These are phyloP conservation scores for Acleris emargana DNA, from an alignment of 2,888 invertebrate genomes.

Conservation along the genomic window DNA sequence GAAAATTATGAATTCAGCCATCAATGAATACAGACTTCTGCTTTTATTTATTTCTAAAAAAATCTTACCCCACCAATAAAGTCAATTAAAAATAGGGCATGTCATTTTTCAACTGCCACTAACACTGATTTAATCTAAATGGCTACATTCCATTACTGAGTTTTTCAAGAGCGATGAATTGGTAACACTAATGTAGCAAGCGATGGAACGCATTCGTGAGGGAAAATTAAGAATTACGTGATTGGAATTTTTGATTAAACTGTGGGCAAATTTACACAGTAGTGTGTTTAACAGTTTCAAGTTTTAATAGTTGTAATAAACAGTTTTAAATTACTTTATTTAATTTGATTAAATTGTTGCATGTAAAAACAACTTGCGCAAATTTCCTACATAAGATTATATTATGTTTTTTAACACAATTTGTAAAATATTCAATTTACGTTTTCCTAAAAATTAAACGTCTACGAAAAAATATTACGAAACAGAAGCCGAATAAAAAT, in stretches of 20 bases:
- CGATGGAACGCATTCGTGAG: slow-evolving; percentile 6
- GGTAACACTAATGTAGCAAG: not conserved
- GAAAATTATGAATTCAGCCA: slow-evolving; percentile 52
- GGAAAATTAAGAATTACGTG: slow-evolving; percentile 11
- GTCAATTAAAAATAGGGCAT: slow-evolving; percentile 49
- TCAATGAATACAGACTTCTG: slow-evolving; percentile 59
- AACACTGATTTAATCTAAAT: not conserved
- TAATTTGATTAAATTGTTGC: no score
- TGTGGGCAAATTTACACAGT: slow-evolving; percentile 11
- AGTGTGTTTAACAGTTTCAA: not conserved
- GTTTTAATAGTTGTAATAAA: no score
- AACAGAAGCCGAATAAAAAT: no score
- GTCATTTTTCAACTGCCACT: slow-evolving; percentile 38
- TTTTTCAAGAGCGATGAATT: not conserved
- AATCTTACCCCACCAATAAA: slow-evolving; percentile 47
- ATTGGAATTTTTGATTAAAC: slow-evolving; percentile 14
- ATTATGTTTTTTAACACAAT: no score
- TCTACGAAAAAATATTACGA: no score
- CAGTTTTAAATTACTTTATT: no score
- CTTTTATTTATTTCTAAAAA: slow-evolving; percentile 64
- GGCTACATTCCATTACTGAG: slow-evolving; percentile 13
- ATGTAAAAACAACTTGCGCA: no score
- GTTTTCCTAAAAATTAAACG: no score
- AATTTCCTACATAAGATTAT: no score
- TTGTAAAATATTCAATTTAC: no score